Evolutionary conservation across 2,113 vertebrate species (phyloP), one percentile per base, ranked within the genome.

Genomic region (Anser cygnoides): DNA sequence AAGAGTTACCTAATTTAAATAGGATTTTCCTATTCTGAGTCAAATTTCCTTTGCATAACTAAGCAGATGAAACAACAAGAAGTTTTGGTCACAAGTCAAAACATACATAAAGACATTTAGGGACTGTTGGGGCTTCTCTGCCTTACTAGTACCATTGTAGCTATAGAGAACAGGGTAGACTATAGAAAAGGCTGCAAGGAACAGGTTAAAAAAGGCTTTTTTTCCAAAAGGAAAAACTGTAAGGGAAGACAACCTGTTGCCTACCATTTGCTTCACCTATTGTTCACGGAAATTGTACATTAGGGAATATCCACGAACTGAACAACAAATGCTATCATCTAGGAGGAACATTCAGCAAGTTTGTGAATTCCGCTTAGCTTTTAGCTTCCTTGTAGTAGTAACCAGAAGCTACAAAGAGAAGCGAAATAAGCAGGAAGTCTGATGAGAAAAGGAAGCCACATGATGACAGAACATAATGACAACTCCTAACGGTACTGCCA

Each of bases 351-450:
- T 35, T 93, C 68, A 52, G 90, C 16, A 41, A 59, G 19, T 79
- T 82, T 58, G n/a, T 55, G 37, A 94, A 87, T 94, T 95, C 84
- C 31, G 0, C 21, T 91, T 49, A 52, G 39, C 12, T 83, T 91
- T n/a, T 26, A 44, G 73, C 39, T 96, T 95, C 93, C 85, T 80
- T 59, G 67, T 37, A 92, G 67, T 37, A 93, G 72, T 65, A 90
- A 97, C 86, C 77, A 37, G 90, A 84, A 72, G 33, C 43, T 59
- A 84, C 44, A 71, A 90, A 87, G 86, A 92, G 76, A 93, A 92
- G 49, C 73, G 83, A 94, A 93, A 92, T 61, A 90, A 81, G 83
- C 96, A 96, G 95, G 95, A 97, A 97, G 77, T 68, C 62, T 70
- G 62, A 90, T 80, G 93, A 92, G 66, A 87, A 63, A 86, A 95